Evolutionary conservation across 2,797 vertebrate genomes (phyloP), one percentile per base, ranked within the genome.

Genomic region (Botia almorhae): DNA sequence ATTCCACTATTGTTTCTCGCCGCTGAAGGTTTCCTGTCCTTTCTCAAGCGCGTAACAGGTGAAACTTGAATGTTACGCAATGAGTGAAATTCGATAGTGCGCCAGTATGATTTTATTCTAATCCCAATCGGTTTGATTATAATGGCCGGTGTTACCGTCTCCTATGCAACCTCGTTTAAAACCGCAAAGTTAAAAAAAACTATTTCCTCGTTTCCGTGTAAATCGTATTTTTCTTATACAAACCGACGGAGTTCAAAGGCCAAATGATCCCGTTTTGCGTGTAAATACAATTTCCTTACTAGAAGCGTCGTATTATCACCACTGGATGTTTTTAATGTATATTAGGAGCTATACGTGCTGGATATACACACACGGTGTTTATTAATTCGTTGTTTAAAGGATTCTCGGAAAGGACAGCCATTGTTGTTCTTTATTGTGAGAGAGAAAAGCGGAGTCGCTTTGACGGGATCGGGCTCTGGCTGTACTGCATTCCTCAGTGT

Each of bases 401-500:
- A 0, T 26, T 72, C 39, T 39, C 83, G 29, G 84, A 64, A 71
- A 81, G 85, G 85, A 83, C 80, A 76, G 85, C 91, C 91, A 83
- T 94, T 89, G 91, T 93, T 91, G 84, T 55, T 74, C 78, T 87
- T 68, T 76, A 85, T 88, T 89, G 86, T 82, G 39, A 51, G 21
- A 26, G 21, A n/a, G 58, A 60, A 11, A 43, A 43, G 39, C 50
- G 29, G 50, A 84, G 85, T 87, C 87, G 81, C 84, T 90, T 87
- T 89, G 74, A 83, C 89, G 85, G 88, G 89, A 91, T 85, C 80
- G 88, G 88, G 86, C 91, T 90, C 88, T 80, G 90, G 92, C 92
- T 94, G 89, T 92, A 90, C 93, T 87, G 90, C 95, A 91, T 94
- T 96, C 93, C 94, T 88, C 86, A 75, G 86, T 74, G 68, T 86